These are phyloP conservation scores for Exocentrus adspersus DNA, from an alignment of 2,888 invertebrate genomes.

Conservation along the genomic window DNA sequence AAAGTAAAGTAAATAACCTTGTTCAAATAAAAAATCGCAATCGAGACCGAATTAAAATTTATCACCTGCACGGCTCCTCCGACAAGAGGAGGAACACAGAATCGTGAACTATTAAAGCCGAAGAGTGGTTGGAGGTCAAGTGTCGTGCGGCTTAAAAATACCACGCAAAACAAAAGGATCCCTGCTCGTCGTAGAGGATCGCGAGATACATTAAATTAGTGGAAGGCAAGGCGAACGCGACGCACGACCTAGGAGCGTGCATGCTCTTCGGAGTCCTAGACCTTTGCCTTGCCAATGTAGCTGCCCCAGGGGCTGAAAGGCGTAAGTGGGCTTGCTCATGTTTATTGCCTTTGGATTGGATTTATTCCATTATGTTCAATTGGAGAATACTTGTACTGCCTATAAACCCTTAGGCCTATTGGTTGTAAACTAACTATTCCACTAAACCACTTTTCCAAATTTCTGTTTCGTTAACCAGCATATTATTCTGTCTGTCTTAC, in stretches of 20 bases:
- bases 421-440: too few species aligned
- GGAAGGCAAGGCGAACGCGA: slow-evolving; percentile 34
- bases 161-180: slow-evolving; percentile 39
- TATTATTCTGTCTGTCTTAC: too few species aligned
- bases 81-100: slow-evolving; percentile 6
- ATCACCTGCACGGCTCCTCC: slow-evolving; percentile 7
- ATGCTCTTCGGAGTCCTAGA: slow-evolving; percentile 45
- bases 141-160: slow-evolving; percentile 27
- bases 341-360: too few species aligned
- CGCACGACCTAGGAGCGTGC: slow-evolving; percentile 49
- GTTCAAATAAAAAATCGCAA: background rate
- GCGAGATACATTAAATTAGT: slow-evolving; percentile 44
- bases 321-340: background rate
- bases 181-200: slow-evolving; percentile 34
- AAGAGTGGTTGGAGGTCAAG: slow-evolving; percentile 32
- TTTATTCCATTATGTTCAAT: too few species aligned
- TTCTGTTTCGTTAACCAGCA: too few species aligned
- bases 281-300: slow-evolving; percentile 42
- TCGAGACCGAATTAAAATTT: slow-evolving; percentile 32
- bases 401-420: too few species aligned
- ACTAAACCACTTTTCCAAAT: too few species aligned
- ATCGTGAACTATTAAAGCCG: slow-evolving; percentile 29
- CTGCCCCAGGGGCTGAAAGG: background rate
- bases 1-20: too few species aligned
- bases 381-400: too few species aligned